These are phyloP conservation scores for Canis aureus DNA, from an alignment of 2,113 vertebrate species.

Conservation along the genomic window DNA sequence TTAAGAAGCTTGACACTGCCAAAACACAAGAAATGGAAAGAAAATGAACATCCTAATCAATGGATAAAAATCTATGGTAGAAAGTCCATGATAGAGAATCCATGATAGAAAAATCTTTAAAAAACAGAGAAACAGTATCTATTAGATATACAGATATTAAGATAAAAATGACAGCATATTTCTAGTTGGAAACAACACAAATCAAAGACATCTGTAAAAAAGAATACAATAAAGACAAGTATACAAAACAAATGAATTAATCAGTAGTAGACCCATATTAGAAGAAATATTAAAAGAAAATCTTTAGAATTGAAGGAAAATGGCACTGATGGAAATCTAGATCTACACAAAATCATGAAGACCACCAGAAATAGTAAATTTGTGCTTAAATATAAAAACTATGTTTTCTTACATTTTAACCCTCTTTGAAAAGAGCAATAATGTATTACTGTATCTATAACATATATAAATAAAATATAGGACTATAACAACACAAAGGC, in stretches of 20 bases:
- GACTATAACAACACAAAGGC: background rate
- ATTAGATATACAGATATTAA: background rate
- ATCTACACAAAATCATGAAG: slow-evolving; percentile 8
- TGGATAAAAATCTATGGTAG: background rate
- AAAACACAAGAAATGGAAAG: background rate
- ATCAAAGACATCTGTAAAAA: background rate
- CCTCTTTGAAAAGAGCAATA: background rate
- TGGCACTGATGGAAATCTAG: background rate
- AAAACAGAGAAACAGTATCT: background rate
- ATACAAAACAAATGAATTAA: background rate
- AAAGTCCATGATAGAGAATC: background rate
- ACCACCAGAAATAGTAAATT: background rate
- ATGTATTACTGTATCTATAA: background rate
- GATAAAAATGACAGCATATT: background rate
- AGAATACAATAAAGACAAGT: background rate
- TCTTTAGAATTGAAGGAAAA: background rate
- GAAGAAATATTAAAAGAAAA: background rate
- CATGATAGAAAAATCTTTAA: background rate
- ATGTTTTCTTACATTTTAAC: background rate
- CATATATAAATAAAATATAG: background rate
- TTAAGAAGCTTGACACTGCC: background rate
- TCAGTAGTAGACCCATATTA: background rate
- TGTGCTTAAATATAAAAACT: background rate
- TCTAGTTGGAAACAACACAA: background rate
- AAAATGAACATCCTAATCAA: background rate